These are phyloP conservation scores for Cyclophora punctaria DNA, from an alignment of 2,888 invertebrate species.

Conservation along the genomic window DNA sequence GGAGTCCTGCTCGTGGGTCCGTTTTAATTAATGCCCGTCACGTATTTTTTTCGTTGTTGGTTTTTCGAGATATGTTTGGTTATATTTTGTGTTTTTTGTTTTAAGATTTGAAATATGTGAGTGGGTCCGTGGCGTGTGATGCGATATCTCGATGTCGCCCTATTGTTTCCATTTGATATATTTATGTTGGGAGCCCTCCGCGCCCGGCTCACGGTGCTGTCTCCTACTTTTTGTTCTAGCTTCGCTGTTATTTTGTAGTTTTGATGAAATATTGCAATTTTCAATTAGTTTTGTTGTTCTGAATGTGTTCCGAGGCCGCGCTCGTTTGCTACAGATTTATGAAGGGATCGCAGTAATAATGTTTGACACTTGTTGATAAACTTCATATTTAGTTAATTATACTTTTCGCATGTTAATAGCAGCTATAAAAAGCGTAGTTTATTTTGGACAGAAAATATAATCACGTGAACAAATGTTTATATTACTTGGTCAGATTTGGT, in stretches of 20 bases:
- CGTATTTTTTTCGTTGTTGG: constrained; percentile 70
- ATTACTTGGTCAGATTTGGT: no score
- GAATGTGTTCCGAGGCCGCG: background rate
- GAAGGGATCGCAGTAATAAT: no score
- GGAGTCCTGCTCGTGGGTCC: constrained; percentile 70
- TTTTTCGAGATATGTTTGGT: constrained; percentile 36
- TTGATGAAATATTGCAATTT: background rate
- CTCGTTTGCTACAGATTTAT: no score
- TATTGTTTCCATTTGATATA: constrained; percentile 74
- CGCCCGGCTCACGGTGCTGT: constrained; percentile 48
- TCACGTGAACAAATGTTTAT: no score
- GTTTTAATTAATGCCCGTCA: constrained; percentile 76
- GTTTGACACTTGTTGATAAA: no score
- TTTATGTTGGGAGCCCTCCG: constrained; percentile 41
- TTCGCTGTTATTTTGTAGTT: constrained; percentile 1
- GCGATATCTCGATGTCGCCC: constrained; percentile 68
- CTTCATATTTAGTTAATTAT: no score
- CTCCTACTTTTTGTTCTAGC: constrained; percentile 12
- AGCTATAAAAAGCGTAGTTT: no score
- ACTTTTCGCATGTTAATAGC: no score
- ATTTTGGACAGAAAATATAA: no score
- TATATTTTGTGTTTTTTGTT: constrained; percentile 46
- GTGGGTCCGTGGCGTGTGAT: constrained; percentile 61
- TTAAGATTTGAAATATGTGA: constrained; percentile 70
- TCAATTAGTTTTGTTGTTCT: constrained; percentile 1